A percentile compares a stretch with the other conserved stretches of the same genome.
phyloP scores from a whole-genome alignment of 1,140 invertebrate genomes.

The Alviniconcha marisindica region DNA sequence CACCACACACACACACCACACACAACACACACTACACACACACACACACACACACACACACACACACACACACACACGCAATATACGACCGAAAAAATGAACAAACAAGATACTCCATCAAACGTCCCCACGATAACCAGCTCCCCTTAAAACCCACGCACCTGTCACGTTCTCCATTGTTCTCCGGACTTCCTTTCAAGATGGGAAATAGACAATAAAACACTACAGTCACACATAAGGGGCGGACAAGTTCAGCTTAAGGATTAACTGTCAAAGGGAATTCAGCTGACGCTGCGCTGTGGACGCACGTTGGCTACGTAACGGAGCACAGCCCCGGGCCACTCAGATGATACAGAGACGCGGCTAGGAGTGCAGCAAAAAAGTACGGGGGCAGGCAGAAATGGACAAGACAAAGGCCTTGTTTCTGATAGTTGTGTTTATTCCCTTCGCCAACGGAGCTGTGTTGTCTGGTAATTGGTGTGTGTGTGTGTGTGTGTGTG shows the following conservation, averaged over 20 bases:
- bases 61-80: constrained; percentile 14
- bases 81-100: not conserved
- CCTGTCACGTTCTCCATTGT: not conserved
- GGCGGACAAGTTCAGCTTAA: not conserved
- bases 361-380: not conserved
- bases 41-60: constrained; percentile 12
- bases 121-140: not conserved
- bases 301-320: constrained; percentile 73
- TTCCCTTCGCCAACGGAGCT: too few species aligned
- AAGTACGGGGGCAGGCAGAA: too few species aligned
- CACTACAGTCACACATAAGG: not conserved
- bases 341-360: not conserved
- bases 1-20: too few species aligned
- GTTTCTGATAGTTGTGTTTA: too few species aligned
- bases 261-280: constrained; percentile 66
- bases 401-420: too few species aligned
- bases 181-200: not conserved
- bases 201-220: not conserved
- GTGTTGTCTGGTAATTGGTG: not conserved
- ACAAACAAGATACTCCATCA: not conserved
- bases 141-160: not conserved
- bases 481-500: constrained; percentile 15
- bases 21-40: too few species aligned
- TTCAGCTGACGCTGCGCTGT: too few species aligned
- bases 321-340: not conserved